Evolutionary conservation across 2,888 invertebrate species (phyloP), one percentile per base, ranked within the genome.

Genomic region (Drosophila picticornis): DNA sequence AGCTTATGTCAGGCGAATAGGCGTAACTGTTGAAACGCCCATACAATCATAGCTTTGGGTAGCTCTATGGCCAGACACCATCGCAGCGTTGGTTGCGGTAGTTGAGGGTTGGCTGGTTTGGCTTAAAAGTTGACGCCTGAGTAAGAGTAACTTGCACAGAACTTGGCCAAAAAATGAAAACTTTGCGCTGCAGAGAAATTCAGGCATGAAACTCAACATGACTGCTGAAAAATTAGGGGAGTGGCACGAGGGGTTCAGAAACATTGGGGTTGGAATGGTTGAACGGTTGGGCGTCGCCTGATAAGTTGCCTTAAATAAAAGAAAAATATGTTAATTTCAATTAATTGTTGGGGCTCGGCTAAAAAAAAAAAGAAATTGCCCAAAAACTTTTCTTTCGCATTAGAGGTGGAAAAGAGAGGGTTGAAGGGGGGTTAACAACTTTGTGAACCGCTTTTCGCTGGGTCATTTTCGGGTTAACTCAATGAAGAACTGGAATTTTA

Each of bases 291-390:
- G 57, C 32, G 56, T 63, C 57, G 75, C 63, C 66, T 60, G 75
- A 61, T 72, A 80, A 72, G 72, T 85, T 79, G 83, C 74, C 80
- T 85, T 83, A 58, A 88, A 88, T 83, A 83, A 83, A 88, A 80
- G 75, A 73, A 69, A 89, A 86, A 86, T 82, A 86, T 86, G 85
- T 90, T 90, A 87, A 89, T 86, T 86, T 90, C 88, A 90, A 86
- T 86, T 86, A 86, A 86, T 88, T 86, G 88, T 80, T 78, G 65
- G 84, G 70, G 67, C 56, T 36, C 72, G 72, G 75, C 53, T 59
- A 51, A 71, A 70, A 72, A 51, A 71, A 70, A 72, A 65, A 68
- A 58, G 34, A 60, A 87, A 67, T 53, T 67, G 27, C 55, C 53
- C 61, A 46, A 72, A 76, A 66, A 72, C 60, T 67, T 75, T 62